Evolutionary conservation across 2,888 invertebrate species (phyloP), one percentile per base, ranked within the genome.

Genomic region (Coremacera marginata): DNA sequence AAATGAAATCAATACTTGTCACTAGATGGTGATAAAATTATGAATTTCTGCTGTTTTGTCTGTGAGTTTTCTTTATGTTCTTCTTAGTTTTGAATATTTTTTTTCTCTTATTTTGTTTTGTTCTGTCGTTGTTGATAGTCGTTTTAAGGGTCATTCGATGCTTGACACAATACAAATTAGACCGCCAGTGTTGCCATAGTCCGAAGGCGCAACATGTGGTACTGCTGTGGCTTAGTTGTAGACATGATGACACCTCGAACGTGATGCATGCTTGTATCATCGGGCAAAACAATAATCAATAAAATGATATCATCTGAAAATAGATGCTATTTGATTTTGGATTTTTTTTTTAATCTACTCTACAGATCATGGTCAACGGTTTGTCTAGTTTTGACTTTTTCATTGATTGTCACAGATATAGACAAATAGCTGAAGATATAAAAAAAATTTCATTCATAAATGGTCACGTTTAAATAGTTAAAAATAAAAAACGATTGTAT

Each of bases 1-100:
- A 62, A 34, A 44, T 76, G 77, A 77, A 77, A 77, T 77, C 77
- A 77, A 77, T 77, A 77, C 77, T 68, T 75, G 76, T 74, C 74
- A 67, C 67, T 49, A 52, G 27, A 16, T 14, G 65, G 44, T 73
- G 77, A 72, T 77, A 57, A 75, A 70, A 70, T 70, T 75, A 70
- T 68, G 75, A 70, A 75, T 75, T 57, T 67, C 27, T n/a, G 37
- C 19, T 55, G 14, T 62, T 49, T 25, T 67, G n/a, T 55, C 25
- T 19, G 19, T 65, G 34, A 16, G 7, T 70, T 76, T 68, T 67
- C 14, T 25, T 74, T 44, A 27, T 51, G 19, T 65, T 62, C 37
- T 16, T 16, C 22, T 74, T 51, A 57, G 11, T 19, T 67, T 19
- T 16, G 7, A 22, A 16, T 3, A 57, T 52, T 37, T 55, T 27